These are phyloP conservation scores for Mycetomoellerius zeteki DNA, from an alignment of 1,140 invertebrate genomes.

Conservation along the genomic window DNA sequence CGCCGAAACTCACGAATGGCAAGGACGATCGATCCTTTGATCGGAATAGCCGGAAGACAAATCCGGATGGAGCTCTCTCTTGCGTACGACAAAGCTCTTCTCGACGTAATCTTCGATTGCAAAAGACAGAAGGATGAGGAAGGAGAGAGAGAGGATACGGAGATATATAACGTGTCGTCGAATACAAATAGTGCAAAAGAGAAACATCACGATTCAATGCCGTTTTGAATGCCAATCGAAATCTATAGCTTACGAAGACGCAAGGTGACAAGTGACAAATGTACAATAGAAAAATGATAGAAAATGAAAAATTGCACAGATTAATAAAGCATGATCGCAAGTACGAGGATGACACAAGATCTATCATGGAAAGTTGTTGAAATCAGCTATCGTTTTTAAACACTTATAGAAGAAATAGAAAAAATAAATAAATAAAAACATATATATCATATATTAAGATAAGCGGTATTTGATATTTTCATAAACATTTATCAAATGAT, in stretches of 20 bases:
- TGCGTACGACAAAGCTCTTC: constrained; percentile 48
- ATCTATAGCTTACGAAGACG: constrained; percentile 11
- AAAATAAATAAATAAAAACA: too few species aligned
- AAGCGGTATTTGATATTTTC: too few species aligned
- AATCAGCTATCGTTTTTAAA: too few species aligned
- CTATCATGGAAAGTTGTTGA: too few species aligned
- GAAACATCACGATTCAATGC: constrained; percentile 17
- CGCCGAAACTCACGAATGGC: background rate
- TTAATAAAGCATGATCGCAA: background rate
- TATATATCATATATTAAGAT: too few species aligned
- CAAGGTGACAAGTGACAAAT: background rate
- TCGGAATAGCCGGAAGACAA: constrained; percentile 62
- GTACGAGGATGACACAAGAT: background rate
- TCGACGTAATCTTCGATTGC: constrained; percentile 48
- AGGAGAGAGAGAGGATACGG: background rate
- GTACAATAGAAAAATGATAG: background rate
- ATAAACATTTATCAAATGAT: too few species aligned
- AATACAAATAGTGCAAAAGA: constrained; percentile 3
- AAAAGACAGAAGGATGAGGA: background rate
- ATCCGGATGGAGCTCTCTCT: constrained; percentile 46
- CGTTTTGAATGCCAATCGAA: constrained; percentile 57
- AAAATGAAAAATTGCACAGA: background rate
- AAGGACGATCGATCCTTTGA: constrained; percentile 62
- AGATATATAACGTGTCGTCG: constrained; percentile 10
- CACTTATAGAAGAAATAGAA: too few species aligned